Conservation (phyloP, 2,888 invertebrate genomes). For the Scaptomyza flava region DNA sequence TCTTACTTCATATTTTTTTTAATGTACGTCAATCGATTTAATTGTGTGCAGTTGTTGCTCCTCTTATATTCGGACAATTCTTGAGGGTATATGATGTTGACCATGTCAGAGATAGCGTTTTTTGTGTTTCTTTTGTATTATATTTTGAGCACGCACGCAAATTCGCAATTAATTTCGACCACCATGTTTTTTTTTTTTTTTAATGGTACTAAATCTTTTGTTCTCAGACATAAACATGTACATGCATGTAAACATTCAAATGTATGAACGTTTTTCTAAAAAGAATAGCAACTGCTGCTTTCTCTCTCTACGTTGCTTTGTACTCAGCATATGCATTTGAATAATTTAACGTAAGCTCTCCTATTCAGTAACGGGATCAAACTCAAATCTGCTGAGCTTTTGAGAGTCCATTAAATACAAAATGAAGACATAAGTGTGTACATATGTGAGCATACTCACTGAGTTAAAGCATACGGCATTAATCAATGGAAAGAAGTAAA, state of each 20-base stretch:
- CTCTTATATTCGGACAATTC: neutral
- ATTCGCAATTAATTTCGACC: constrained; percentile 51
- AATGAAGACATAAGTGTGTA: neutral
- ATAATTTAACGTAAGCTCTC: constrained; percentile 10
- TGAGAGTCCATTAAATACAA: neutral
- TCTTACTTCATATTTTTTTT: neutral
- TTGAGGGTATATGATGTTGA: constrained; percentile 32
- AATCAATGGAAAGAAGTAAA: neutral
- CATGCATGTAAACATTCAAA: neutral
- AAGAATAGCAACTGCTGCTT: constrained; percentile 3
- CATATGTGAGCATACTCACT: neutral
- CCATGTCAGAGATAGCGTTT: neutral
- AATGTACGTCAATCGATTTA: neutral
- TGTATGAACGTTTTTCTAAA: constrained; percentile 4
- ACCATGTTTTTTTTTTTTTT: constrained; percentile 35
- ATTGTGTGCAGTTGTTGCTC: neutral
- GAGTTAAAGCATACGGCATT: neutral
- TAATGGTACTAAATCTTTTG: constrained; percentile 29
- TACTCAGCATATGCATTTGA: constrained; percentile 13
- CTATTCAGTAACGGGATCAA: constrained; percentile 19
- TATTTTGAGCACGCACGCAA: constrained; percentile 45
- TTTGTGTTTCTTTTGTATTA: constrained; percentile 14
- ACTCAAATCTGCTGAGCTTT: neutral
- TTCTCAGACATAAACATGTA: neutral
- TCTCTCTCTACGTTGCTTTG: neutral